Evolutionary conservation across 2,888 invertebrate species (phyloP), one percentile per base, ranked within the genome.

Genomic region (Polyommatus icarus): DNA sequence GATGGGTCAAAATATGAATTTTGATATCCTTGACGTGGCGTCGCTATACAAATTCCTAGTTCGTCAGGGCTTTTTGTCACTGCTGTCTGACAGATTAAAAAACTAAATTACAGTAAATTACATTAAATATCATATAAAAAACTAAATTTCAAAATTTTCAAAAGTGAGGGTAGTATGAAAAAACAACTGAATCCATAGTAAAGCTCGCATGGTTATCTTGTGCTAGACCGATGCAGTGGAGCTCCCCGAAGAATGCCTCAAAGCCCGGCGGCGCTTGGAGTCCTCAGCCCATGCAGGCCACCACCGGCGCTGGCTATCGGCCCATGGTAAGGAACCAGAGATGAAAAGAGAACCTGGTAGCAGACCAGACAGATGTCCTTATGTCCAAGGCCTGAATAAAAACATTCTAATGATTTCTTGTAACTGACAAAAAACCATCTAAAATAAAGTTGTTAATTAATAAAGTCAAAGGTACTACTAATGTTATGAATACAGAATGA

Each of bases 231-330:
- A 97, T 98, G 94, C 97, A 97, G 94, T 98, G 98, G 98, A 98
- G 97, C 91, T 98, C 98, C 80, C 98, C 98, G 81, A 98, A 98
- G 95, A 97, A 97, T 90, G 96, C 96, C 79, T 96, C 97, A 82
- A 98, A 97, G 94, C 95, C 97, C 61, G 96, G 97, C 83, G 94
- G 91, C 85, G 96, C 96, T 82, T 98, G 98, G 98, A 96, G 96
- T 84, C 98, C 98, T 81, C 98, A 98, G 90, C 98, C 98, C 61
- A 97, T 97, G 96, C 97, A 97, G 84, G 97, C 97, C 79, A 98
- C 98, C 81, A 97, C 97, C 78, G 97, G 97, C 84, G 97, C 96
- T 80, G 97, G 97, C 84, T 98, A 98, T 93, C 95, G 97, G 90
- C 98, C 98, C 80, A 98, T 98, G 98, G 98, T 97, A 95, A 95